Base-by-base conservation (phyloP, 1,140 invertebrate genomes). In the Panagrolaimus sp. region DNA sequence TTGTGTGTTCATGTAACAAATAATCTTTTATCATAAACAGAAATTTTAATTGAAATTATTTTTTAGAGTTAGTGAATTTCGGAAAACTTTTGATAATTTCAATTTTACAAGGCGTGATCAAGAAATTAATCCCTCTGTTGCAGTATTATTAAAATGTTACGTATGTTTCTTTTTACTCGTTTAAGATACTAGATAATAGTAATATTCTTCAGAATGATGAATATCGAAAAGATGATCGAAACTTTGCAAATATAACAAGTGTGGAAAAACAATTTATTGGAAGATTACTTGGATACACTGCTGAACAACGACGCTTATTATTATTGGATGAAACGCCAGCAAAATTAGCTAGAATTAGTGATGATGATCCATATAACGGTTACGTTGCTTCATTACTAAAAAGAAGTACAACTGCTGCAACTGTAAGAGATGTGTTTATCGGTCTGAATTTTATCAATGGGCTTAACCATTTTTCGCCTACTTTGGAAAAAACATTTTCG, bases 201-300 rank as follows among this genome's bases (percentile, higher is more conserved):
- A 11, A 2, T 9, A 57, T 13, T 57, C 20, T 57, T 9, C n/a
- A 57, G 51, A 27, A 27, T 3, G 27, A 20, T 57, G 20, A 20
- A 0, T 11, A 57, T 13, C 20, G 51, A 11, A 11, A 9, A 25
- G 4, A 11, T 57, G 51, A 57, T 27, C 20, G 13, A 11, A 20
- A 25, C 8, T 57, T 57, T 27, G 51, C 51, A 11, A 2, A 57
- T 27, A 57, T 57, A 11, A n/a, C 51, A 5, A 13, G 27, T 13
- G 51, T 27, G 4, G 51, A 57, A 57, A 20, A 27, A 11, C 51
- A 57, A 27, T 57, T 57, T 20, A 57, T 57, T 16, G 51, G 51
- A 25, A 20, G 51, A 20, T 16, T 57, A 27, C 14, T 57, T 20
- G 51, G 51, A 16, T 57, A 57, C n/a, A n/a, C 8, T 2, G 2